Evolutionary conservation across 2,113 vertebrate species (phyloP).

Genomic region (Baryphthengus martii): DNA sequence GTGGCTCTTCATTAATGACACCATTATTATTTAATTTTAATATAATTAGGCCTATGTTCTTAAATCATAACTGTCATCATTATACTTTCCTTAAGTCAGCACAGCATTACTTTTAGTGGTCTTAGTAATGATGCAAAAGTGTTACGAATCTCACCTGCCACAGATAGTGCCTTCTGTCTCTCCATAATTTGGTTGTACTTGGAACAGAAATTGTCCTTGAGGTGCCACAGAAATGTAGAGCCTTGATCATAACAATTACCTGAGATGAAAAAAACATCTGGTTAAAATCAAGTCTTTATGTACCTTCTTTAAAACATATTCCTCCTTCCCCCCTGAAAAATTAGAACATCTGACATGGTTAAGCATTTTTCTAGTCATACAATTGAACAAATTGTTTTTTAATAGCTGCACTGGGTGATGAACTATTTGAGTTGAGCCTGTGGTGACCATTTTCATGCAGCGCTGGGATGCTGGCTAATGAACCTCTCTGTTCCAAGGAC

Average conservation of each 20-base stretch:
- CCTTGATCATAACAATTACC: conserved; percentile 44
- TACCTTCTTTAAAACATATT: background rate
- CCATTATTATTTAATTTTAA: conserved; percentile 60
- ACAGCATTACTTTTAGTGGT: background rate
- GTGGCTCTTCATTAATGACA: background rate
- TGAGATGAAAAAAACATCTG: conserved; percentile 50
- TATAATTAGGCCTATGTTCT: conserved; percentile 42
- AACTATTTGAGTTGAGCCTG: background rate
- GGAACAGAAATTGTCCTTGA: conserved; percentile 47
- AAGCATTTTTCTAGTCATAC: conserved; percentile 18
- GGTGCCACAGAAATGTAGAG: conserved; percentile 5
- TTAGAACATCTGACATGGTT: background rate
- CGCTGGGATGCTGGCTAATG: background rate
- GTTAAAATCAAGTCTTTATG: conserved; percentile 21
- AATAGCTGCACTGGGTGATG: conserved; percentile 11
- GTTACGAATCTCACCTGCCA: conserved; percentile 22
- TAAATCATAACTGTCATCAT: conserved; percentile 37
- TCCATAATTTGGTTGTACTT: background rate
- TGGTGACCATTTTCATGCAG: conserved; percentile 9
- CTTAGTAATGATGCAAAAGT: background rate
- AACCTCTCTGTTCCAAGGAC: background rate
- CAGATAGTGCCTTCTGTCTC: conserved; percentile 5
- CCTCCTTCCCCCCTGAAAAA: background rate
- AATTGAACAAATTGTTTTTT: conserved; percentile 35
- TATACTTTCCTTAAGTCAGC: conserved; percentile 45